phyloP scores from a whole-genome alignment of 2,797 vertebrate species.

The Tangara arthus region DNA sequence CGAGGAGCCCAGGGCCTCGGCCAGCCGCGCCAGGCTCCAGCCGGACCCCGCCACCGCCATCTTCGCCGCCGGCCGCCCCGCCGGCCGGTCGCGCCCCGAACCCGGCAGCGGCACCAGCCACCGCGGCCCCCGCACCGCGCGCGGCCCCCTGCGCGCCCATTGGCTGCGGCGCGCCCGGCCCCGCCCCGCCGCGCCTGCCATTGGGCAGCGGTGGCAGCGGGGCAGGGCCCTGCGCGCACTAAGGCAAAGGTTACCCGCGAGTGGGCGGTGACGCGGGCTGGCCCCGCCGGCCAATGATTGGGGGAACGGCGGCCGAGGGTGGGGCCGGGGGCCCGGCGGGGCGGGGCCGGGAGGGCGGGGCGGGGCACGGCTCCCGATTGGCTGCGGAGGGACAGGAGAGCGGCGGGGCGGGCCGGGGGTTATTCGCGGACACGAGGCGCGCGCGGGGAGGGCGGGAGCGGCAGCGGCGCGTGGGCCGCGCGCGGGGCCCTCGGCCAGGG shows the following conservation, averaged over 20 bases:
- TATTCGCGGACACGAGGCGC: slow-evolving; percentile 65
- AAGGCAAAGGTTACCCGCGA: slow-evolving; percentile 71
- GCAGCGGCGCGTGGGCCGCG: not conserved
- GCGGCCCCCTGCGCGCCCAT: slow-evolving; percentile 50
- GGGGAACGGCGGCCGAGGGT: not conserved
- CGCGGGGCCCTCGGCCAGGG: not conserved
- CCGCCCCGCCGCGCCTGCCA: not conserved
- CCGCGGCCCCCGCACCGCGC: slow-evolving; percentile 24
- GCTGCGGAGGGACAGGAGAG: slow-evolving; percentile 71
- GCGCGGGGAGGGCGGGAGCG: not conserved
- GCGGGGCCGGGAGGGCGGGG: not conserved
- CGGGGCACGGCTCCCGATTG: slow-evolving; percentile 51
- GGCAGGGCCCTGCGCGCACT: slow-evolving; percentile 53
- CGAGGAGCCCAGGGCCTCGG: slow-evolving; percentile 87
- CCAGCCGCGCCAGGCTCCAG: slow-evolving; percentile 71
- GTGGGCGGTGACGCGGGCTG: slow-evolving; percentile 7
- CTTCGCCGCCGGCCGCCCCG: slow-evolving; percentile 62
- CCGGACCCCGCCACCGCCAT: slow-evolving; percentile 77
- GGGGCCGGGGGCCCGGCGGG: not conserved
- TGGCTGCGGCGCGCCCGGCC: slow-evolving; percentile 38
- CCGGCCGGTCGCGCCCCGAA: slow-evolving; percentile 4
- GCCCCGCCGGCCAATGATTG: not conserved
- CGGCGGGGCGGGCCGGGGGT: slow-evolving; percentile 53
- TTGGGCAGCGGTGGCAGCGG: slow-evolving; percentile 19
- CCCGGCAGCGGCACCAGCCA: not conserved